Evolutionary conservation across 2,888 invertebrate species (phyloP).

Genomic region (Cremastinae sp.): DNA sequence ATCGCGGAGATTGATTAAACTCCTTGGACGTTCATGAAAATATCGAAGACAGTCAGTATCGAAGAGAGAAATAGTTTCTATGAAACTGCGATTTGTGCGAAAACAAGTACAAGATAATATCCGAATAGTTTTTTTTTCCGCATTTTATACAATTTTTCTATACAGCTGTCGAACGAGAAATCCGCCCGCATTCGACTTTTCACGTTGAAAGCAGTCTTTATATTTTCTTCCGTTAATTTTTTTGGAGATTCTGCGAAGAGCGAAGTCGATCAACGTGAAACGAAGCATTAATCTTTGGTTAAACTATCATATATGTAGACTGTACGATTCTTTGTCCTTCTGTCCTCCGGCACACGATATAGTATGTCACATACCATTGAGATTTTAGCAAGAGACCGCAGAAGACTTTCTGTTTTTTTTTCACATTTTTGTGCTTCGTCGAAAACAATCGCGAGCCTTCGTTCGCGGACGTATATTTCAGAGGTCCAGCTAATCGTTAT

Average conservation of each 20-base stretch:
- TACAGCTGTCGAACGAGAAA: constrained; percentile 34
- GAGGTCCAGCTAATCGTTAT: constrained; percentile 23
- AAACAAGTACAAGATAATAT: constrained; percentile 16
- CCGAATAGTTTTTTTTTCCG: constrained; percentile 14
- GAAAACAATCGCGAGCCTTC: constrained; percentile 40
- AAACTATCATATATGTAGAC: constrained; percentile 42
- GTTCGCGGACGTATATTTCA: constrained; percentile 16
- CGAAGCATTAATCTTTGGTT: constrained; percentile 62
- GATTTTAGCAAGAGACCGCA: constrained; percentile 10
- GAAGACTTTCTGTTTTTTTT: constrained; percentile 3
- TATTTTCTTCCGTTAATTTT: background rate
- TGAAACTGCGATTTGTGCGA: constrained; percentile 4
- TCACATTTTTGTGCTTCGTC: background rate
- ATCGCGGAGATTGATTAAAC: constrained; percentile 3
- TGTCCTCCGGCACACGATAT: constrained; percentile 1
- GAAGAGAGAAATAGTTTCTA: constrained; percentile 23
- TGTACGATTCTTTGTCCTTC: constrained; percentile 33
- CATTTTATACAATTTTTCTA: constrained; percentile 44
- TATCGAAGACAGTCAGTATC: constrained; percentile 42
- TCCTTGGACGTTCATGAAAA: constrained; percentile 42
- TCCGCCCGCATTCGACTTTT: constrained; percentile 33
- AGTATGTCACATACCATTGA: constrained; percentile 6
- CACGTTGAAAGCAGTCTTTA: constrained; percentile 54
- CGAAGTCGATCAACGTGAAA: constrained; percentile 57
- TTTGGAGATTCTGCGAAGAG: constrained; percentile 55